Percentiles rank a stretch among this genome's conserved stretches.
These are phyloP conservation scores for Pogonomyrmex barbatus DNA, from an alignment of 1,140 invertebrate species.

Conservation along the genomic window DNA sequence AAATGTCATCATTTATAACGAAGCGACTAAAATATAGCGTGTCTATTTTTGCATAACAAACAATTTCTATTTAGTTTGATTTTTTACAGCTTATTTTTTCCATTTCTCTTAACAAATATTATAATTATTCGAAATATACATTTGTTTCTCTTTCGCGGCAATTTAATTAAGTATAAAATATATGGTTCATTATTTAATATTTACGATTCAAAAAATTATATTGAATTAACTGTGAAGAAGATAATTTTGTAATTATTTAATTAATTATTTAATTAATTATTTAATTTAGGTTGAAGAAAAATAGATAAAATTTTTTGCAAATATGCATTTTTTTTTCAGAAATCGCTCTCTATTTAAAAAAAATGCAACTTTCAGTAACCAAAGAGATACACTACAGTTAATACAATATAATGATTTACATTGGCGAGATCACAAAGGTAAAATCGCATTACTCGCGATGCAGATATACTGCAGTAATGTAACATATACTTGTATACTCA, in stretches of 20 bases:
- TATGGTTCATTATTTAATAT: not conserved
- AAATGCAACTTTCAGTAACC: not conserved
- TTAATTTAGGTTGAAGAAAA: not conserved
- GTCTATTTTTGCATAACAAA: not conserved
- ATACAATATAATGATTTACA: not conserved
- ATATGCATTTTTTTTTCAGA: not conserved
- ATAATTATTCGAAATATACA: not conserved
- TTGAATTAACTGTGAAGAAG: not conserved
- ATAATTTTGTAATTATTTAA: not conserved
- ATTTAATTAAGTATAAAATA: not conserved
- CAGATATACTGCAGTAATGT: constrained; percentile 18
- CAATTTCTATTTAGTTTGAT: not conserved
- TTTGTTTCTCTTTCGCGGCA: not conserved
- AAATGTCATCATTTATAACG: constrained; percentile 7
- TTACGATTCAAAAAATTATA: constrained; percentile 8
- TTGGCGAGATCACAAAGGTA: not conserved
- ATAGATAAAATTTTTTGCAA: not conserved
- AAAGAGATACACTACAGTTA: not conserved
- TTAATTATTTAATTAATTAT: not conserved
- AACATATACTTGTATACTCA: constrained; percentile 31
- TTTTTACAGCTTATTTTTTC: not conserved
- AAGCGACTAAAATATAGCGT: constrained; percentile 12
- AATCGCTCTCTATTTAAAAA: not conserved
- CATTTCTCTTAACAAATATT: not conserved
- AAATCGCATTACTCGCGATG: not conserved